Conservation (phyloP, 23 tunicate species). For the Trididemnum miniatum region DNA sequence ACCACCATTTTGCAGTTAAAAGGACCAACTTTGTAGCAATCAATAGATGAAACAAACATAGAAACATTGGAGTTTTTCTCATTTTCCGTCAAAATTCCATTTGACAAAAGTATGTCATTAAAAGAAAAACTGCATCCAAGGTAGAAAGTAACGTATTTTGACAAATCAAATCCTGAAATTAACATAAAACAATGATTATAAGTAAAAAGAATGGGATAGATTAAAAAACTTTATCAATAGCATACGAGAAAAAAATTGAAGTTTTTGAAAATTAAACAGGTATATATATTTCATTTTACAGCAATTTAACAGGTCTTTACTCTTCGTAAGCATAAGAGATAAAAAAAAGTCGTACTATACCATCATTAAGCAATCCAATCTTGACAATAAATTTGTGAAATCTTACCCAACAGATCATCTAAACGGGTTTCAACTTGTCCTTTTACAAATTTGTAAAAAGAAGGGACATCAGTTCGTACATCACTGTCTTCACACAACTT, state of each 20-base stretch:
- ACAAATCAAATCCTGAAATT: constrained; percentile 59
- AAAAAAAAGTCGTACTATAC: too few relatives aligned
- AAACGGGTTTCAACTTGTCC: constrained; percentile 31
- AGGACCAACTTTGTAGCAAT: constrained; percentile 49
- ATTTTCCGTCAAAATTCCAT: constrained; percentile 24
- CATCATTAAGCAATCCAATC: not conserved
- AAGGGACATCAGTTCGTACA: constrained; percentile 67
- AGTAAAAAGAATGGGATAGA: too few relatives aligned
- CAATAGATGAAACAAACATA: constrained; percentile 57
- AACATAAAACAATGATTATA: too few relatives aligned
- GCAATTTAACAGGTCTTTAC: not conserved
- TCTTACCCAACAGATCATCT: constrained; percentile 49
- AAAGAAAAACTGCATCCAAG: constrained; percentile 97
- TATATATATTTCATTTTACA: not conserved
- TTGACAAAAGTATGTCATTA: constrained; percentile 44
- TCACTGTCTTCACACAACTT: constrained; percentile 51
- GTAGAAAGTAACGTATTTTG: constrained; percentile 67
- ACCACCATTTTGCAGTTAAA: constrained; percentile 75
- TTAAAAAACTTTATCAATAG: too few relatives aligned
- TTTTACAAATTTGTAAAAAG: constrained; percentile 38
- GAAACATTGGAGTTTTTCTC: constrained; percentile 35
- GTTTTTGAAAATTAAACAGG: too few relatives aligned
- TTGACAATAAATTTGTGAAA: too few relatives aligned
- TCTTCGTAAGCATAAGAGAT: not conserved
- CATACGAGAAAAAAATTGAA: too few relatives aligned